Evolutionary conservation across 2,797 vertebrate genomes (phyloP), one percentile per base, ranked within the genome.

Genomic region (Acipenser oxyrinchus): DNA sequence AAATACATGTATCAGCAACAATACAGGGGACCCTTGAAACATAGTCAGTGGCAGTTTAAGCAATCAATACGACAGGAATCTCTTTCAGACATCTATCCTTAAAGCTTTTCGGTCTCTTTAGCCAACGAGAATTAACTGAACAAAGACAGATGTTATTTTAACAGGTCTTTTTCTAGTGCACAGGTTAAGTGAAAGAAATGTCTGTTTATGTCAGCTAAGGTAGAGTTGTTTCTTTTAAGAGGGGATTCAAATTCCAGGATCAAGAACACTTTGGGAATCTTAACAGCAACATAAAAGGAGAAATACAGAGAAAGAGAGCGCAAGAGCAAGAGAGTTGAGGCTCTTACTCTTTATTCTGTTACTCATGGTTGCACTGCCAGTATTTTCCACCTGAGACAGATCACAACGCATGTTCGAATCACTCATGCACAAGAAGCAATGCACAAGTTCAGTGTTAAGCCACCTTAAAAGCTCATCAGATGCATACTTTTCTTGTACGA

Each of bases 391-490:
- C 94, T 97, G 94, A 95, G 91, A 95, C 92, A 88, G 88, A 92
- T 88, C 86, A 91, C 83, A 77, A 87, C 75, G 87, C 91, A 73
- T 95, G 95, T 95, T 88, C 75, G 49, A 89, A 82, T 88, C 94
- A 85, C 85, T 96, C 93, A 95, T 94, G 95, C 93, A 90, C 80
- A 79, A 90, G 93, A 91, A 93, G 93, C 92, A 89, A 95, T 93
- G 93, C 92, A 92, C 93, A 92, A 91, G 89, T 93, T 92, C 81
- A 82, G 88, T 94, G 94, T 96, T 91, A 87, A 95, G 91, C 92
- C 93, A 94, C 95, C 95, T 95, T 98, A 95, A 97, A 96, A 96
- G 94, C 95, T 96, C 95, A 93, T 95, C 84, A 94, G 92, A 91
- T 87, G 83, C 92, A 86, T 87, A 85, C 91, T 93, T 89, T 84